A percentile compares a stretch with the other conserved stretches of the same genome.
These are phyloP conservation scores for Apis dorsata DNA, from an alignment of 1,140 invertebrate species.

Conservation along the genomic window DNA sequence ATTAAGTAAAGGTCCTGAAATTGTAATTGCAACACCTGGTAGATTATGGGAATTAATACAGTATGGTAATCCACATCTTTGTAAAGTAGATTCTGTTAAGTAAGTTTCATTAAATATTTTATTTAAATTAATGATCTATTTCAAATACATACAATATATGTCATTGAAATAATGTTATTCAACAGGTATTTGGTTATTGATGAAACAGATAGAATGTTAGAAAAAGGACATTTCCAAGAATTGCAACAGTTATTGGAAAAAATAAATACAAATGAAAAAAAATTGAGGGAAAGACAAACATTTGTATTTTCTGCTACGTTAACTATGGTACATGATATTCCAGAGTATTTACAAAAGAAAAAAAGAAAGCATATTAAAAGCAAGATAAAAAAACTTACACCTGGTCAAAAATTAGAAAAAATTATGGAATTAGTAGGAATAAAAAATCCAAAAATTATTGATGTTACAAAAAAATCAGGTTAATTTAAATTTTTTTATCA, in stretches of 20 bases:
- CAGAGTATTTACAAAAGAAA: slow-evolving; percentile 86
- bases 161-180: background rate
- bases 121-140: background rate
- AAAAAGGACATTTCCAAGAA: slow-evolving; percentile 97
- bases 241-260: slow-evolving; percentile 89
- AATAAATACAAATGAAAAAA: slow-evolving; percentile 86
- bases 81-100: slow-evolving; percentile 86
- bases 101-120: slow-evolving; percentile 69
- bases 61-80: slow-evolving; percentile 88
- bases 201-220: slow-evolving; percentile 99
- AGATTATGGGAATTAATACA: slow-evolving; percentile 95
- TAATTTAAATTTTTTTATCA: slow-evolving; percentile 35
- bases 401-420: slow-evolving; percentile 86
- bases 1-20: slow-evolving; percentile 90
- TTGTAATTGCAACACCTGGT: slow-evolving; percentile 97
- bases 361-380: slow-evolving; percentile 79
- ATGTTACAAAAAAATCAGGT: slow-evolving; percentile 90
- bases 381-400: slow-evolving; percentile 85
- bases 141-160: background rate
- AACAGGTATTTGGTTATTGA: slow-evolving; percentile 94
- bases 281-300: slow-evolving; percentile 87
- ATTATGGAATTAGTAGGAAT: slow-evolving; percentile 89
- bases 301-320: slow-evolving; percentile 99
- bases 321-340: slow-evolving; percentile 92
- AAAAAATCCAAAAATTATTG: slow-evolving; percentile 94